Evolutionary conservation across 1,140 invertebrate genomes (phyloP).

Genomic region (Mactra quadrangularis): DNA sequence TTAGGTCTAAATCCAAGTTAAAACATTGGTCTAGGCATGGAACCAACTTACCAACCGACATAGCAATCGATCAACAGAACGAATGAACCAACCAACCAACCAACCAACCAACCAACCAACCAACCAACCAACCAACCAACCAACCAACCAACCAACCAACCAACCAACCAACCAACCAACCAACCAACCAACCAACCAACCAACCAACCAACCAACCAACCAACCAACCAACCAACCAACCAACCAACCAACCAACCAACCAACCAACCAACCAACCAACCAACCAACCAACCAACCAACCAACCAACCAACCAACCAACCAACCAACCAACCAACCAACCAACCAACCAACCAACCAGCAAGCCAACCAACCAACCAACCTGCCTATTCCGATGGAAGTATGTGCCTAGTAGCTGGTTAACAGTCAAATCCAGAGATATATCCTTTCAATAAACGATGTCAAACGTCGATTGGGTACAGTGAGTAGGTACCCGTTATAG

Average conservation of each 20-base stretch:
- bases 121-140: constrained; percentile 21
- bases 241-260: neutral
- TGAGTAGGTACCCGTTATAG: too few relatives aligned
- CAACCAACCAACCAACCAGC: constrained; percentile 17
- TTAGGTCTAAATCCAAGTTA: too few relatives aligned
- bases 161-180: constrained; percentile 21
- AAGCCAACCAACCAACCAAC: constrained; percentile 13
- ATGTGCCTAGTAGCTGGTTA: too few relatives aligned
- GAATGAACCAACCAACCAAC: constrained; percentile 2
- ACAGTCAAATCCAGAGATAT: too few relatives aligned
- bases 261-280: constrained; percentile 21
- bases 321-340: constrained; percentile 21
- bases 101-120: constrained; percentile 12
- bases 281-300: constrained; percentile 21
- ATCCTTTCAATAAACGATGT: too few relatives aligned
- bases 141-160: constrained; percentile 21
- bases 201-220: constrained; percentile 21
- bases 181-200: constrained; percentile 21
- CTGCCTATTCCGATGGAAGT: too few relatives aligned
- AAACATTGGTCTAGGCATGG: too few relatives aligned
- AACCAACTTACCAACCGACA: neutral
- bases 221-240: constrained; percentile 21
- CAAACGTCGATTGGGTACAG: too few relatives aligned
- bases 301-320: constrained; percentile 21
- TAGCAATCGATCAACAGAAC: neutral